Base-by-base conservation (phyloP, 2,797 vertebrate species). In the Ambastaia sidthimunki region DNA sequence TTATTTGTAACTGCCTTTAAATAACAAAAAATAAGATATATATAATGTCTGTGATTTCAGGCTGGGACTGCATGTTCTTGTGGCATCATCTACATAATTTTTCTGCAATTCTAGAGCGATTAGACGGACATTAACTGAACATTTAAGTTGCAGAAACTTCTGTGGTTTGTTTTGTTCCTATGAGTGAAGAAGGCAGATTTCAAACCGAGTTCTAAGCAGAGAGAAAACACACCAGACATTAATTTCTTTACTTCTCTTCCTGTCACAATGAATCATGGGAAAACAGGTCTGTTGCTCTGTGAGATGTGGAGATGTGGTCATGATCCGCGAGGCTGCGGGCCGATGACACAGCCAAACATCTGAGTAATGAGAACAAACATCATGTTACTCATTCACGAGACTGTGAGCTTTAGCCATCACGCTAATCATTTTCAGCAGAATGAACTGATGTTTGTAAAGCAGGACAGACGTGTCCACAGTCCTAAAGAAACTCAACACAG, bases 261-360 rank as follows among this genome's bases (percentile, higher is more conserved):
- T 71, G 67, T 78, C 76, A 63, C n/a, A 55, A 37, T 71, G 55
- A 77, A 69, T 77, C 41, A 67, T 13, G 23, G 44, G 41, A 69
- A 41, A 31, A 50, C 41, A 62, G 69, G 71, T 50, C 41, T 54
- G 28, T 60, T 70, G 67, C 67, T 71, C 23, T 18, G 15, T 47
- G 55, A 71, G n/a, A 48, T 48, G 60, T 60, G n/a, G 55, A 70
- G 15, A n/a, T n/a, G n/a, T 50, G 54, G 41, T 55, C 37, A 37
- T 34, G 76, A 71, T 71, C 55, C 55, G 34, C 37, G 55, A 52
- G 55, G 31, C 76, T 50, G 18, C 70, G 67, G 41, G 55, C 25
- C 23, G 5, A 59, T 48, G 52, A 78, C 55, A 50, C 25, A 71
- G 67, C 44, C 76, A 71, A 78, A 62, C 44, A 78, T 71, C 67